Evolutionary conservation across 2,888 invertebrate species (phyloP).

Genomic region (Cremastinae sp.): DNA sequence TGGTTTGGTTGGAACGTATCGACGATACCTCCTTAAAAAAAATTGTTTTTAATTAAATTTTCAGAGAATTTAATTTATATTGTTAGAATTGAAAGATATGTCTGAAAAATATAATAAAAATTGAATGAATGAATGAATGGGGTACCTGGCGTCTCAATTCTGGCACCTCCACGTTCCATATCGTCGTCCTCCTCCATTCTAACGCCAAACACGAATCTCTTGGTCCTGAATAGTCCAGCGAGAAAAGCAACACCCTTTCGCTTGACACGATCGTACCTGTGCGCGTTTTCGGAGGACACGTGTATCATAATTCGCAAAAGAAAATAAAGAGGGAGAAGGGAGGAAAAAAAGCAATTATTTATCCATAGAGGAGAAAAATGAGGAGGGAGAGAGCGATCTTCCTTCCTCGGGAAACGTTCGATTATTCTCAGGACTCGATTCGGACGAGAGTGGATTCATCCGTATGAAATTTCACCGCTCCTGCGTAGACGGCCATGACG

Average conservation of each 20-base stretch:
- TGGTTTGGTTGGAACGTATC: too few species aligned
- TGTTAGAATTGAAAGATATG: too few species aligned
- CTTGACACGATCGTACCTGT: conserved; percentile 76
- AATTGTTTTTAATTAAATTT: too few species aligned
- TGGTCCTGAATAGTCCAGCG: conserved; percentile 74
- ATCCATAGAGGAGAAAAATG: too few species aligned
- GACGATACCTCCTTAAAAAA: too few species aligned
- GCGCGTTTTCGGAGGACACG: conserved; percentile 74
- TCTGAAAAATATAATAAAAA: background rate
- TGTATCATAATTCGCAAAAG: conserved; percentile 74
- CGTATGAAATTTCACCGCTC: conserved; percentile 35
- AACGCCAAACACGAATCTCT: conserved; percentile 76
- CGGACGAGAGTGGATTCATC: conserved; percentile 19
- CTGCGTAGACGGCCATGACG: conserved; percentile 41
- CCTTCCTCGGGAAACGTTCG: background rate
- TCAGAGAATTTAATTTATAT: too few species aligned
- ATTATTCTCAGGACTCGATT: background rate
- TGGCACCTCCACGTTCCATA: conserved; percentile 73
- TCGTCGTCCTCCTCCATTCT: conserved; percentile 78
- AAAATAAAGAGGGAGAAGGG: background rate
- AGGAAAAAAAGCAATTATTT: background rate
- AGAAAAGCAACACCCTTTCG: conserved; percentile 77
- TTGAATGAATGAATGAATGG: background rate
- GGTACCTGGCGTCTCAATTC: conserved; percentile 76
- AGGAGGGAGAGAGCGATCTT: background rate